Evolutionary conservation across 2,888 invertebrate species (phyloP), one percentile per base, ranked within the genome.

Genomic region (Chrysotoxum bicinctum): DNA sequence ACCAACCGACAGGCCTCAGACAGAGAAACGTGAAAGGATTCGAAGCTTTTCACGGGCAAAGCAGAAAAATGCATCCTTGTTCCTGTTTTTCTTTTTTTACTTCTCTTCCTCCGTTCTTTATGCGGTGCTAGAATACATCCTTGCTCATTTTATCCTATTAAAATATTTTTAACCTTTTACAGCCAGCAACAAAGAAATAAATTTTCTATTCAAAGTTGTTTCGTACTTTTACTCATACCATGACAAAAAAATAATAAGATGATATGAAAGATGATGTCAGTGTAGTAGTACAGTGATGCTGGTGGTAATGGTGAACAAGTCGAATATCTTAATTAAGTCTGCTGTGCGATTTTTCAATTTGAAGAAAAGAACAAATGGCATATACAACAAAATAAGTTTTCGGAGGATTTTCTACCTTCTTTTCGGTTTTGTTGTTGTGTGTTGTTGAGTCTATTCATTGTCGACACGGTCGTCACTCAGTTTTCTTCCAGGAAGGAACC

Each of bases 311-410:
- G 16, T 21, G 37, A 19, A 75, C 64, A 80, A 72, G 54, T 76
- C 84, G 76, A 81, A 85, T 81, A 64, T 85, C 81, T 85, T 85
- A 81, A 85, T 85, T 85, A 85, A 85, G 81, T 81, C 81, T 73
- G 50, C 85, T 77, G 21, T 76, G 80, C 68, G 80, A 80, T 73
- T 85, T 80, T 81, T 64, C 72, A 75, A 73, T 84, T 85, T 73
- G 35, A 72, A 76, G 48, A 72, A 73, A 75, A 37, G 26, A 54
- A 64, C 23, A 76, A 83, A 66, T 68, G 16, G 50, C 40, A 21
- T n/a, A 73, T n/a, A 73, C 23, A 62, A 73, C 77, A 69, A 73
- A 77, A 66, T 70, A 66, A 52, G 45, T n/a, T 62, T 32, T 72
- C 10, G 48, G 35, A 37, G 66, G 9, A 50, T 35, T 66, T 66